Evolutionary conservation across 2,797 vertebrate species (phyloP).

Genomic region (Esox lucius): DNA sequence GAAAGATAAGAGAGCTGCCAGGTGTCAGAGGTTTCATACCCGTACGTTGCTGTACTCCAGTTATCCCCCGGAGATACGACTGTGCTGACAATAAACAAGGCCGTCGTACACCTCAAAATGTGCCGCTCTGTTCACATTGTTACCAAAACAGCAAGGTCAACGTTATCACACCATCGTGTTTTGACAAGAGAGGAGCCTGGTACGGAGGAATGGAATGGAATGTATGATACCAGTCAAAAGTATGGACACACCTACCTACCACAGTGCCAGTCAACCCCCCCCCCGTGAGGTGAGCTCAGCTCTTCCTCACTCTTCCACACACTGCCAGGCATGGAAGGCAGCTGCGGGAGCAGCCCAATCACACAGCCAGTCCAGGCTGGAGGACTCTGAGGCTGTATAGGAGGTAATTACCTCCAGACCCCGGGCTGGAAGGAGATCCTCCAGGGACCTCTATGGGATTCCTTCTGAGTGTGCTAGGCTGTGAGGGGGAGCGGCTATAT

Average conservation of each 20-base stretch:
- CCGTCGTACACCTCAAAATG: not conserved
- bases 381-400: slow-evolving; percentile 17
- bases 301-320: slow-evolving; percentile 30
- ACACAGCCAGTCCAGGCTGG: slow-evolving; percentile 33
- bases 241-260: no score
- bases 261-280: not conserved
- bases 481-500: slow-evolving; percentile 9
- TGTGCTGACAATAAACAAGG: not conserved
- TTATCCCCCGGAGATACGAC: not conserved
- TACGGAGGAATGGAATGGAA: slow-evolving; percentile 10
- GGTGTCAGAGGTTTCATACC: no score
- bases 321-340: not conserved
- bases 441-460: slow-evolving; percentile 5
- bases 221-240: no score
- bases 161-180: slow-evolving; percentile 5
- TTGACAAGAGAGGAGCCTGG: not conserved
- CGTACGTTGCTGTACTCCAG: not conserved
- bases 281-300: slow-evolving; percentile 21
- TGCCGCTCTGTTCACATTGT: not conserved
- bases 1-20: no score
- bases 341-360: slow-evolving; percentile 14
- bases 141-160: slow-evolving; percentile 3
- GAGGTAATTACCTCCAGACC: slow-evolving; percentile 57
- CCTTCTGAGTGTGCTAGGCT: slow-evolving; percentile 5
- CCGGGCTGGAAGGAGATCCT: slow-evolving; percentile 16